Percentiles rank a stretch among this genome's conserved stretches.
These are phyloP conservation scores for Habropoda laboriosa DNA, from an alignment of 1,140 invertebrate species.

Conservation along the genomic window DNA sequence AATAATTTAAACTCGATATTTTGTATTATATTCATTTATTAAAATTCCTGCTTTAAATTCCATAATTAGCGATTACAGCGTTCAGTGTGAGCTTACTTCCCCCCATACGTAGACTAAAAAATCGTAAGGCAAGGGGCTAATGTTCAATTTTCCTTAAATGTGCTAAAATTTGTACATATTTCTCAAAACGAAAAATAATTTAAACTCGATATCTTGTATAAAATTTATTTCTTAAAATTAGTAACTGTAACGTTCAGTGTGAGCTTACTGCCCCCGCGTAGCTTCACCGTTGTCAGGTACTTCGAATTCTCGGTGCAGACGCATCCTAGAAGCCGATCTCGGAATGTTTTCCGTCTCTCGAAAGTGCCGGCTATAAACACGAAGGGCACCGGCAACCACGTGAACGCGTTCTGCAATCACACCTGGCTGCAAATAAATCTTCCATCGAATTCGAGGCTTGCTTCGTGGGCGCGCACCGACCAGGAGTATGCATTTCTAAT, in stretches of 20 bases:
- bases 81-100: too few species aligned
- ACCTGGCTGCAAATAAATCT: slow-evolving; percentile 43
- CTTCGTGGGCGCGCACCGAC: not conserved
- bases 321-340: slow-evolving; percentile 25
- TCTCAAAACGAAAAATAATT: too few species aligned
- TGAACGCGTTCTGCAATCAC: slow-evolving; percentile 25
- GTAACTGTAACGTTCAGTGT: not conserved
- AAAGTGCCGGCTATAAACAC: slow-evolving; percentile 37
- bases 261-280: not conserved
- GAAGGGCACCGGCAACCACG: slow-evolving; percentile 19
- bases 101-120: too few species aligned
- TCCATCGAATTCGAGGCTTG: slow-evolving; percentile 11
- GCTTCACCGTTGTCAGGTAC: slow-evolving; percentile 23
- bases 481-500: slow-evolving; percentile 16
- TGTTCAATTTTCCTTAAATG: too few species aligned
- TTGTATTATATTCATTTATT: not conserved
- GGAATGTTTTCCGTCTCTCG: slow-evolving; percentile 40
- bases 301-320: slow-evolving; percentile 21
- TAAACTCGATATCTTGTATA: too few species aligned
- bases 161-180: too few species aligned
- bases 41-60: too few species aligned
- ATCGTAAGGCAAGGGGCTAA: too few species aligned
- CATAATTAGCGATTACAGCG: too few species aligned
- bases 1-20: too few species aligned
- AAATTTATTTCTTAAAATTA: not conserved